Percentiles rank a stretch among this genome's conserved stretches.
Conservation (phyloP, 2,888 invertebrate genomes). For the Cremastinae sp. region DNA sequence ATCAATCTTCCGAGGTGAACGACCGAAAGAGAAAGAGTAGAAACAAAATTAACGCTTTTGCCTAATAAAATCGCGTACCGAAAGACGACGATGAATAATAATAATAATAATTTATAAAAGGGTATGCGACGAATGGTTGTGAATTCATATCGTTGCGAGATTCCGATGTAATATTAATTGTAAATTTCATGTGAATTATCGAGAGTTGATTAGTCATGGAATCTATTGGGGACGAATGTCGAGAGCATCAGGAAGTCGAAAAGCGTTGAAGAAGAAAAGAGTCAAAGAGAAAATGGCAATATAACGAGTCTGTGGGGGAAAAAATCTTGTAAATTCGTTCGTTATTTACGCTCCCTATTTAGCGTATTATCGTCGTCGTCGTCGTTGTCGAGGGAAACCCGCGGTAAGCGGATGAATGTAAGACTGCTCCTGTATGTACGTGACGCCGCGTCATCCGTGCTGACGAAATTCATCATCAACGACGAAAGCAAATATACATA, state of each 20-base stretch:
- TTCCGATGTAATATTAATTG: slow-evolving; percentile 48
- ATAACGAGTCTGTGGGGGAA: slow-evolving; percentile 18
- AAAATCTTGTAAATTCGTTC: slow-evolving; percentile 42
- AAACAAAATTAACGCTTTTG: slow-evolving; percentile 44
- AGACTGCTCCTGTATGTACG: slow-evolving; percentile 64
- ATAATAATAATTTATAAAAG: not conserved
- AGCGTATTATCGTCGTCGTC: slow-evolving; percentile 54
- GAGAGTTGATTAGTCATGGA: slow-evolving; percentile 14
- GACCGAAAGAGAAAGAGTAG: not conserved
- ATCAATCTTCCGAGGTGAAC: slow-evolving; percentile 32
- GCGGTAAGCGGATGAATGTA: slow-evolving; percentile 62
- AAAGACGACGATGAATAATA: slow-evolving; percentile 23
- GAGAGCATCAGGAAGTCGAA: slow-evolving; percentile 5
- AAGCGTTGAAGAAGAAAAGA: slow-evolving; percentile 11
- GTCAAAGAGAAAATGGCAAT: slow-evolving; percentile 29
- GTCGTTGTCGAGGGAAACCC: slow-evolving; percentile 51
- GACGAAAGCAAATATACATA: no score
- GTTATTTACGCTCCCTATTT: slow-evolving; percentile 38
- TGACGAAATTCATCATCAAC: slow-evolving; percentile 4
- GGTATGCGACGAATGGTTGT: slow-evolving; percentile 5
- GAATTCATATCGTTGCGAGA: slow-evolving; percentile 42
- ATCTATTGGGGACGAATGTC: not conserved
- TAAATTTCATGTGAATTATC: slow-evolving; percentile 29
- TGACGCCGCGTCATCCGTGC: slow-evolving; percentile 45
- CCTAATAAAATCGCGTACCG: slow-evolving; percentile 28